These are phyloP conservation scores for Drosophila helvetica DNA, from an alignment of 2,888 invertebrate species.

Conservation along the genomic window DNA sequence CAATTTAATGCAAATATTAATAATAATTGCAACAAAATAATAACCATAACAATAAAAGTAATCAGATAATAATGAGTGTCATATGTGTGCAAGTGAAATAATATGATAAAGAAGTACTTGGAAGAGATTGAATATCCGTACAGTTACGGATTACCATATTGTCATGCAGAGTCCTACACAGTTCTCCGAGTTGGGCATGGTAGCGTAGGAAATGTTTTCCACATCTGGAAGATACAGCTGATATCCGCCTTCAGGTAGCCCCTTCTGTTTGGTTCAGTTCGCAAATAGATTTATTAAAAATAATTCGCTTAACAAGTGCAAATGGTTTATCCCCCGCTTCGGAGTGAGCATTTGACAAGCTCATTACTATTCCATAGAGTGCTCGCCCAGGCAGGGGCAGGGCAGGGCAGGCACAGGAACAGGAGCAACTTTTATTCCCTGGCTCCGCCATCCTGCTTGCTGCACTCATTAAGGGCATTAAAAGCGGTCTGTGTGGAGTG, in stretches of 20 bases:
- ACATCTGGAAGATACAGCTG: background rate
- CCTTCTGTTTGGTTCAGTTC: background rate
- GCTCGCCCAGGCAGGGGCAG: no score
- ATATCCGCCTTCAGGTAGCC: no score
- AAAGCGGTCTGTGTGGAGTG: constrained; percentile 62
- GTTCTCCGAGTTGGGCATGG: no score
- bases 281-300: constrained; percentile 10
- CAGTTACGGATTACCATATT: no score
- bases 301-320: constrained; percentile 38
- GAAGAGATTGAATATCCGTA: no score
- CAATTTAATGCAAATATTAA: constrained; percentile 58
- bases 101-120: background rate
- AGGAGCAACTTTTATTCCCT: constrained; percentile 17
- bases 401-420: background rate
- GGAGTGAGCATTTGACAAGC: constrained; percentile 33
- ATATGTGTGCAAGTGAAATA: constrained; percentile 50
- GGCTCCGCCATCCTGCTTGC: background rate
- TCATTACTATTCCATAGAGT: constrained; percentile 26
- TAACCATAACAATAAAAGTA: constrained; percentile 59
- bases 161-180: no score
- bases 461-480: constrained; percentile 72
- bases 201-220: no score
- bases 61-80: constrained; percentile 67
- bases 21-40: constrained; percentile 68
- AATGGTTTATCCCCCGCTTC: constrained; percentile 10